phyloP scores from a whole-genome alignment of 1,140 invertebrate species.

The Brachionus calyciflorus region DNA sequence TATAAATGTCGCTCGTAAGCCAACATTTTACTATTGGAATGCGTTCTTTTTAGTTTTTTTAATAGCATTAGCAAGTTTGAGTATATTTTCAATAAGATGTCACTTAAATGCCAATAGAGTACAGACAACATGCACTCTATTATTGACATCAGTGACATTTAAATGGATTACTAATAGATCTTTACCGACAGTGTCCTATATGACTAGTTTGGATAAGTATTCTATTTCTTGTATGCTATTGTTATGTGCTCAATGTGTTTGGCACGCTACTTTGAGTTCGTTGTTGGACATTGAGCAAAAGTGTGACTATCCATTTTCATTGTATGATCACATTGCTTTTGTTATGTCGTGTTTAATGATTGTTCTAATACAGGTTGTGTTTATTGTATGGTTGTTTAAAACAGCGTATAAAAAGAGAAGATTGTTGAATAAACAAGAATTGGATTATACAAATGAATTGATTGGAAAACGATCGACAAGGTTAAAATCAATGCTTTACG shows the following conservation, averaged over 20 bases:
- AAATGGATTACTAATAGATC: conserved; percentile 56
- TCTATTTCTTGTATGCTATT: conserved; percentile 2
- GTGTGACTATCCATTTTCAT: conserved; percentile 29
- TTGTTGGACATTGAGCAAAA: conserved; percentile 18
- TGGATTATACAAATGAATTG: conserved; percentile 17
- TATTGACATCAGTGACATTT: conserved; percentile 56
- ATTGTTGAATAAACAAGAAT: background rate
- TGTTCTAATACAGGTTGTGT: background rate
- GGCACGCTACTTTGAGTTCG: conserved; percentile 16
- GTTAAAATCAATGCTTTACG: conserved; percentile 25
- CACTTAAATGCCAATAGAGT: conserved; percentile 49
- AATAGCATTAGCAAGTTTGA: conserved; percentile 8
- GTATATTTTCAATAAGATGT: conserved; percentile 44
- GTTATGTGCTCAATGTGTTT: background rate
- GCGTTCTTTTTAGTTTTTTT: conserved; percentile 30
- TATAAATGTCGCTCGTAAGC: conserved; percentile 18
- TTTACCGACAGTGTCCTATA: conserved; percentile 55
- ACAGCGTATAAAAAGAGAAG: conserved; percentile 18
- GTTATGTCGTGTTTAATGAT: background rate
- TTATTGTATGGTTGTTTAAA: conserved; percentile 11
- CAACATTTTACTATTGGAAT: conserved; percentile 40
- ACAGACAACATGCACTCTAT: conserved; percentile 49
- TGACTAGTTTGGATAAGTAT: conserved; percentile 55
- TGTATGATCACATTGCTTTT: conserved; percentile 23
- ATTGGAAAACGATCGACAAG: conserved; percentile 21